Conservation (phyloP, 2,888 invertebrate species). For the Rhabditophanes sp. region DNA sequence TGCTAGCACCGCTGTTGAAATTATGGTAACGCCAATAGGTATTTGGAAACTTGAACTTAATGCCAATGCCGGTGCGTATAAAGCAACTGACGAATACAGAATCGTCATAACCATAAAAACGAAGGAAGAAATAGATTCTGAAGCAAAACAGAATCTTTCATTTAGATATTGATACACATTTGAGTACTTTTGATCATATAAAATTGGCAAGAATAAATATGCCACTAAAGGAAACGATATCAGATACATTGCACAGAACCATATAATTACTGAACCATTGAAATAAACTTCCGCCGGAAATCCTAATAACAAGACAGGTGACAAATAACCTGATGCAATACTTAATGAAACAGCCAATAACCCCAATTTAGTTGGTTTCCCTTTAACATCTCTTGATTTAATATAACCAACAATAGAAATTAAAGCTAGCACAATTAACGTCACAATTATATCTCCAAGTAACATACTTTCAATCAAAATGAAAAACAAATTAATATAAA, state of each 20-base stretch:
- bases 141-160: constrained; percentile 61
- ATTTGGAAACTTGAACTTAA: constrained; percentile 51
- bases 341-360: too few relatives aligned
- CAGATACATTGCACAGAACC: constrained; percentile 26
- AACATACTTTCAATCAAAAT: too few relatives aligned
- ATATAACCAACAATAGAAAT: too few relatives aligned
- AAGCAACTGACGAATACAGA: constrained; percentile 58
- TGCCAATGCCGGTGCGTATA: constrained; percentile 72
- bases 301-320: constrained; percentile 71
- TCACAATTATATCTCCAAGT: too few relatives aligned
- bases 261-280: constrained; percentile 27
- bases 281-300: constrained; percentile 59
- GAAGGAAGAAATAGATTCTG: constrained; percentile 63
- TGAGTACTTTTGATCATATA: constrained; percentile 28
- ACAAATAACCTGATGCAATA: constrained; percentile 71
- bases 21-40: constrained; percentile 38
- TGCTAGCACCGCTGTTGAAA: constrained; percentile 44
- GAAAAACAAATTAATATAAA: too few relatives aligned
- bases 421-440: too few relatives aligned
- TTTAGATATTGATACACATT: constrained; percentile 66
- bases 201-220: constrained; percentile 43
- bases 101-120: constrained; percentile 60
- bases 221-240: constrained; percentile 36
- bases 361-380: too few relatives aligned
- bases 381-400: too few relatives aligned